Percentiles rank a stretch among this genome's conserved stretches.
These are phyloP conservation scores for Eira barbara DNA, from an alignment of 2,113 vertebrate genomes.

Conservation along the genomic window DNA sequence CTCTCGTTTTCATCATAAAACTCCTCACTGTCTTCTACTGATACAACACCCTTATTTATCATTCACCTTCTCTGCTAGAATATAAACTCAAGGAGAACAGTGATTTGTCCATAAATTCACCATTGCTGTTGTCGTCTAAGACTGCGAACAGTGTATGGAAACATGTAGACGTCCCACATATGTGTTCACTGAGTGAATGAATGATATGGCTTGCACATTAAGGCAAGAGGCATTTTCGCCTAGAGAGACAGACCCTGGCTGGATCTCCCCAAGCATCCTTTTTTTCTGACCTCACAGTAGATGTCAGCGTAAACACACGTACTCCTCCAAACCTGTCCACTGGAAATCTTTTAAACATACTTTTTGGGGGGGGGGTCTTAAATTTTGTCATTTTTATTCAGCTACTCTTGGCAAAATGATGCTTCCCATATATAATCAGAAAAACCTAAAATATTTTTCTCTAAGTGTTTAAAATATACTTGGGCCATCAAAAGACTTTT, in stretches of 20 bases:
- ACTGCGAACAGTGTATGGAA: not conserved
- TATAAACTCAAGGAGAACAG: not conserved
- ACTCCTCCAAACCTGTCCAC: not conserved
- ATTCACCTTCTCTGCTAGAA: not conserved
- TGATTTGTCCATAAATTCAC: not conserved
- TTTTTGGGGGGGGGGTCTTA: no score
- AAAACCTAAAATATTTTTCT: conserved; percentile 13
- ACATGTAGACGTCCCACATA: not conserved
- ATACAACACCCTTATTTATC: not conserved
- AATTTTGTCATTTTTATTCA: not conserved
- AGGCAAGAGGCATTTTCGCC: not conserved
- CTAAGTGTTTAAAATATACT: not conserved
- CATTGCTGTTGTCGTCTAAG: not conserved
- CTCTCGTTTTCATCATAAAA: not conserved
- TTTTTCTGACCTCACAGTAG: not conserved
- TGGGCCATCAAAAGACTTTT: not conserved
- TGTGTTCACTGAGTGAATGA: not conserved
- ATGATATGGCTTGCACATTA: not conserved
- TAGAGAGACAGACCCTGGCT: not conserved
- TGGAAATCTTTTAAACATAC: not conserved
- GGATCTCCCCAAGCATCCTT: not conserved
- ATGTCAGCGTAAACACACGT: not conserved
- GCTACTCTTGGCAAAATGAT: conserved; percentile 17
- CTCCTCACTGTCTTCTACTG: not conserved
- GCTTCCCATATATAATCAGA: not conserved